Evolutionary conservation across 2,888 invertebrate genomes (phyloP).

Genomic region (Eupithecia insigniata): DNA sequence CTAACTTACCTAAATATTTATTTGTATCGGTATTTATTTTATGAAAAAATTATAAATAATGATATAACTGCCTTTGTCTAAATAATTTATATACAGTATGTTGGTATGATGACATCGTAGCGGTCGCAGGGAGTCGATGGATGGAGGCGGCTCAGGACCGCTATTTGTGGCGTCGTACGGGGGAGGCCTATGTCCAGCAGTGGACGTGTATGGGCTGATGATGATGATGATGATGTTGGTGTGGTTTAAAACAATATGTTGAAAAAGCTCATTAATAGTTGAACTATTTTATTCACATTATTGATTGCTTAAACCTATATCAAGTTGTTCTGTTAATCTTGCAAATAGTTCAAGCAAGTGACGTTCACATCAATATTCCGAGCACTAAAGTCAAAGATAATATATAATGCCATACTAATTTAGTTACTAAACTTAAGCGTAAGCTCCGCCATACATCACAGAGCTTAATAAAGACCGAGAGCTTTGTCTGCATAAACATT

Average conservation of each 20-base stretch:
- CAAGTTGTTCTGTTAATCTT: constrained; percentile 2
- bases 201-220: too few species aligned
- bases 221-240: too few species aligned
- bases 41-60: too few species aligned
- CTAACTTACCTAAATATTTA: not conserved
- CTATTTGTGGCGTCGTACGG: too few species aligned
- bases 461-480: constrained; percentile 44
- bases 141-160: too few species aligned
- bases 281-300: not conserved
- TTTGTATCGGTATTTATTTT: too few species aligned
- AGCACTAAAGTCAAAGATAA: constrained; percentile 28
- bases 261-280: not conserved
- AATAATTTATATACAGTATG: not conserved
- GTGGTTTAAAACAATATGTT: not conserved
- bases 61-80: not conserved
- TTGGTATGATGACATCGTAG: too few species aligned
- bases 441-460: constrained; percentile 38
- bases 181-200: too few species aligned
- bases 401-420: too few species aligned
- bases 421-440: too few species aligned
- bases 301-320: not conserved
- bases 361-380: constrained; percentile 17
- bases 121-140: too few species aligned
- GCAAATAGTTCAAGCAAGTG: constrained; percentile 16
- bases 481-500: constrained; percentile 45